Conservation (phyloP, 2,797 vertebrate genomes). For the Fistularia tabacaria region DNA sequence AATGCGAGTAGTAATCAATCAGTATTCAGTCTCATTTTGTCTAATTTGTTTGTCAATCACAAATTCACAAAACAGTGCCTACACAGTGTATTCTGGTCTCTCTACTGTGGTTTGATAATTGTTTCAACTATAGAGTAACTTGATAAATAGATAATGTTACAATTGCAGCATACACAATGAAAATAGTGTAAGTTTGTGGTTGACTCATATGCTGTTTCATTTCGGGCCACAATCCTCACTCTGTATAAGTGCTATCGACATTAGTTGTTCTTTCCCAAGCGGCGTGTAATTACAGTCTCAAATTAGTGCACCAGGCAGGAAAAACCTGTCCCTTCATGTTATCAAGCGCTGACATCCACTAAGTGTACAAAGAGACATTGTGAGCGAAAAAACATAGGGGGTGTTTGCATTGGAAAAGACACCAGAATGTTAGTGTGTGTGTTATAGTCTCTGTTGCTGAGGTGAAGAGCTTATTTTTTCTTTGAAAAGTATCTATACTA, state of each 20-base stretch:
- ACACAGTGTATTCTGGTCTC: not conserved
- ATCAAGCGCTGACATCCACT: slow-evolving; percentile 39
- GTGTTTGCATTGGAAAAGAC: slow-evolving; percentile 39
- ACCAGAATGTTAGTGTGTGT: slow-evolving; percentile 10
- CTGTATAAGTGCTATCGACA: slow-evolving; percentile 45
- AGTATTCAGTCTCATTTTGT: too few relatives aligned
- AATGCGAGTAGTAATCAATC: too few relatives aligned
- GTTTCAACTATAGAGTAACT: not conserved
- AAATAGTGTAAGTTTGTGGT: slow-evolving; percentile 2
- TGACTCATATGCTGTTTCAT: slow-evolving; percentile 20
- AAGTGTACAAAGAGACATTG: slow-evolving; percentile 26
- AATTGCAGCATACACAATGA: not conserved
- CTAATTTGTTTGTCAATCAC: too few relatives aligned
- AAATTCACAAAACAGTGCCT: too few relatives aligned
- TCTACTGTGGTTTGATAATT: not conserved
- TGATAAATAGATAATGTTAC: not conserved
- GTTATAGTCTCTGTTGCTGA: not conserved
- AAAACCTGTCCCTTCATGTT: slow-evolving; percentile 34
- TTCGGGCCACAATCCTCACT: slow-evolving; percentile 15
- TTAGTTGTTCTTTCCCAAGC: slow-evolving; percentile 73
- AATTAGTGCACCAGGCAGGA: slow-evolving; percentile 59
- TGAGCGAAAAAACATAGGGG: slow-evolving; percentile 17
- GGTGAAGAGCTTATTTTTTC: not conserved
- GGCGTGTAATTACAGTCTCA: slow-evolving; percentile 70
- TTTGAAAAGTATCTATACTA: too few relatives aligned